These are phyloP conservation scores for Halictus ligatus DNA, from an alignment of 2,888 invertebrate species.

Conservation along the genomic window DNA sequence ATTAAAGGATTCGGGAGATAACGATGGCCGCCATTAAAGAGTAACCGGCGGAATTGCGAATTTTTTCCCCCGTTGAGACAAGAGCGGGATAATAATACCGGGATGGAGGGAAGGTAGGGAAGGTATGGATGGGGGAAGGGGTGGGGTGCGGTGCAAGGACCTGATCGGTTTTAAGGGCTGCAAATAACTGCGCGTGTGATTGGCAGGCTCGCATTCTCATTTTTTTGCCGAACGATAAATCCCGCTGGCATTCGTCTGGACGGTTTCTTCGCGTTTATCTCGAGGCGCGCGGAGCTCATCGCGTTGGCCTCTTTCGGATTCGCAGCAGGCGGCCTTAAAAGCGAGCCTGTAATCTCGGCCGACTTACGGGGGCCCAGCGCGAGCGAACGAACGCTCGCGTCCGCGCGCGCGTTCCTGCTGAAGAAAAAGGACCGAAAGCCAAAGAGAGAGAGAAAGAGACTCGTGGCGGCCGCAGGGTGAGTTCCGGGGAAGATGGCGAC, in stretches of 20 bases:
- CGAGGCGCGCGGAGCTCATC: slow-evolving; percentile 45
- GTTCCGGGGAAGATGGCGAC: slow-evolving; percentile 59
- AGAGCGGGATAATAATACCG: background rate
- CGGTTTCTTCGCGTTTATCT: slow-evolving; percentile 63
- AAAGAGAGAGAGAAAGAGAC: background rate
- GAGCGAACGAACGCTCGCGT: background rate
- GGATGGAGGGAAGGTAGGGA: background rate
- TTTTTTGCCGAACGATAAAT: slow-evolving; percentile 52
- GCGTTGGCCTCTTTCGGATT: slow-evolving; percentile 71
- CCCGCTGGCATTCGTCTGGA: slow-evolving; percentile 48
- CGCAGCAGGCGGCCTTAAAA: slow-evolving; percentile 71
- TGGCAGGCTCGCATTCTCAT: slow-evolving; percentile 44
- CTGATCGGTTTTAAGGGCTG: slow-evolving; percentile 38
- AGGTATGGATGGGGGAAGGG: too few relatives aligned
- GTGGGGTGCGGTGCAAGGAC: too few relatives aligned
- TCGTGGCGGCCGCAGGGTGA: slow-evolving; percentile 45
- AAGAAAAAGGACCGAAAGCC: slow-evolving; percentile 28
- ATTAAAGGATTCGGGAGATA: background rate
- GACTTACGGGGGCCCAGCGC: slow-evolving; percentile 39
- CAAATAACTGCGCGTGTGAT: slow-evolving; percentile 43
- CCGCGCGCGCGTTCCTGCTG: background rate
- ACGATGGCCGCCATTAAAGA: background rate
- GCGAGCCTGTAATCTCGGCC: slow-evolving; percentile 63
- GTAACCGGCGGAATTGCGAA: background rate
- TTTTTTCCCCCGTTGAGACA: background rate